Conservation (phyloP, 2,113 vertebrate genomes). For the Neogale vison region DNA sequence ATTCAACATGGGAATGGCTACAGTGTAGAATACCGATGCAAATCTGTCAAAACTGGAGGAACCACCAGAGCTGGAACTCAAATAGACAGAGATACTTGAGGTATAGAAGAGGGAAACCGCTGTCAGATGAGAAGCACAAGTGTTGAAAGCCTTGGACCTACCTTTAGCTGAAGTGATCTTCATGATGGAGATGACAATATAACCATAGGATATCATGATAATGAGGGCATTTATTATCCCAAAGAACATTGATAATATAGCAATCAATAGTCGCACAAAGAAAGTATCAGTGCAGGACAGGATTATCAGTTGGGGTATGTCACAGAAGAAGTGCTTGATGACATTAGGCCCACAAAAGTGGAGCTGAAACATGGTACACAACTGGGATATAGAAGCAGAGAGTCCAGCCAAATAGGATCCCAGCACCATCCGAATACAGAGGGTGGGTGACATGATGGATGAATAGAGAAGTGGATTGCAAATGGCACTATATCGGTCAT, state of each 20-base stretch:
- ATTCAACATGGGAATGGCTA: too few relatives aligned
- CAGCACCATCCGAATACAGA: conserved; percentile 2
- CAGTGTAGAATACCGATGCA: too few relatives aligned
- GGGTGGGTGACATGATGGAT: conserved; percentile 70
- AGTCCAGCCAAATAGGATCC: background rate
- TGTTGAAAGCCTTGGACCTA: conserved; percentile 60
- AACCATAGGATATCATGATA: background rate
- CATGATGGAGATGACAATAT: conserved; percentile 17
- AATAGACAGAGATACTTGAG: conserved; percentile 41
- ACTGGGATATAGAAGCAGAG: background rate
- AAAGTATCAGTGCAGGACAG: background rate
- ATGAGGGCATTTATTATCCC: background rate
- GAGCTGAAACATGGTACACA: background rate
- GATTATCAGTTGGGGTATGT: background rate
- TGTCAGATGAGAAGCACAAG: conserved; percentile 67
- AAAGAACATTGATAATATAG: background rate
- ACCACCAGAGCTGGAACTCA: too few relatives aligned
- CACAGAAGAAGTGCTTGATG: conserved; percentile 45
- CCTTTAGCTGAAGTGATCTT: conserved; percentile 35
- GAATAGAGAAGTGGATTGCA: conserved; percentile 81
- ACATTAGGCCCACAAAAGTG: conserved; percentile 56
- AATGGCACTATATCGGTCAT: conserved; percentile 52
- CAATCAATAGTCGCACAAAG: background rate
- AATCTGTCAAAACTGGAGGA: too few relatives aligned
- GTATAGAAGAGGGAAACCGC: conserved; percentile 59